These are phyloP conservation scores for Rhyacophila brunnea DNA, from an alignment of 1,140 invertebrate genomes.

Conservation along the genomic window DNA sequence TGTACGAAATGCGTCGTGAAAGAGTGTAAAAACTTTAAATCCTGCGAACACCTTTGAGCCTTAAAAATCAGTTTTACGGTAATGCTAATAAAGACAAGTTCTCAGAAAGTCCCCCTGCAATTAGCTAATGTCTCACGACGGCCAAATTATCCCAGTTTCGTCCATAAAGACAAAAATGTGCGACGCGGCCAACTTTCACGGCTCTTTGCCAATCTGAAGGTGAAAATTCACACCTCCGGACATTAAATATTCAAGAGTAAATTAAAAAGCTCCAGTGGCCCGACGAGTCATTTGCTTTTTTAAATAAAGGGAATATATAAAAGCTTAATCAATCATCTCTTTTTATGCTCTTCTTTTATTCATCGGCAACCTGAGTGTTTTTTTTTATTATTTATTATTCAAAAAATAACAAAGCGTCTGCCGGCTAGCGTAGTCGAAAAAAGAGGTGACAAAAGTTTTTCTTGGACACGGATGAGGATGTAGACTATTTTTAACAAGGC, in stretches of 20 bases:
- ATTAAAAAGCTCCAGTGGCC: slow-evolving; percentile 30
- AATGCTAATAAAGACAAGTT: slow-evolving; percentile 18
- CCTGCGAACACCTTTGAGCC: not conserved
- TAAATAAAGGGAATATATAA: slow-evolving; percentile 35
- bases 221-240: slow-evolving; percentile 22
- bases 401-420: slow-evolving; percentile 14
- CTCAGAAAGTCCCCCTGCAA: slow-evolving; percentile 9
- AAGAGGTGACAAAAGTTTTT: not conserved
- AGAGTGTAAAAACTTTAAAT: too few species aligned
- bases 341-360: slow-evolving; percentile 31
- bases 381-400: slow-evolving; percentile 31
- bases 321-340: slow-evolving; percentile 35
- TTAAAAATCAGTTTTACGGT: slow-evolving; percentile 15
- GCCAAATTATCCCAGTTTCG: slow-evolving; percentile 16
- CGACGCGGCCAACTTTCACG: slow-evolving; percentile 11
- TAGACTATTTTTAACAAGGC: too few species aligned
- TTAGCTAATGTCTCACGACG: slow-evolving; percentile 23
- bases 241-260: slow-evolving; percentile 29
- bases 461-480: not conserved
- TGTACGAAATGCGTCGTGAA: too few species aligned
- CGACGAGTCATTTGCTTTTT: slow-evolving; percentile 30
- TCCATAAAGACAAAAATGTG: slow-evolving; percentile 11
- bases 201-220: slow-evolving; percentile 4
- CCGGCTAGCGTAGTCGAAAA: not conserved
- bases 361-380: slow-evolving; percentile 29